Base-by-base conservation (phyloP, 2,888 invertebrate species). In the Polia nebulosa region DNA sequence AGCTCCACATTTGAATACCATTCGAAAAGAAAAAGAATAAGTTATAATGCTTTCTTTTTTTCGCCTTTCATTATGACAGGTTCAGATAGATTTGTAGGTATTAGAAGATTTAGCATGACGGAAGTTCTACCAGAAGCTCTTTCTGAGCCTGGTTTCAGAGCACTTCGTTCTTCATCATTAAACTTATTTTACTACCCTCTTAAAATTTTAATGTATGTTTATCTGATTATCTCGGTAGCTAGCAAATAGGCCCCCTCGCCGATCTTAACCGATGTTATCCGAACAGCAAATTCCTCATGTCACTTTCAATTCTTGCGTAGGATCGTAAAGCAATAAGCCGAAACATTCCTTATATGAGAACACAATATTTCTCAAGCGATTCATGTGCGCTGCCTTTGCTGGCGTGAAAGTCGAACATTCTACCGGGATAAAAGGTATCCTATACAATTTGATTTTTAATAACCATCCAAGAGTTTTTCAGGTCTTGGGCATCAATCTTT, bases 321-420 rank as follows among this genome's bases (percentile, higher is more conserved):
- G 5, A 44, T 36, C 39, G 5, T 56, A 15, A 27, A 71, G 17
- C n/a, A 70, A 41, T 39, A 17, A 9, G 6, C 20, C 29, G 11
- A 32, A 39, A 32, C 51, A 71, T 69, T 69, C 32, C 52, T 13
- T 49, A 15, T 64, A 65, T 68, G 52, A 17, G 15, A 13, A 22
- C 45, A 47, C 25, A 27, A 27, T 69, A 69, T 34, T 69, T 27
- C 41, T 69, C 20, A 69, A 69, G 39, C 17, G 6, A n/a, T n/a
- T n/a, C n/a, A n/a, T n/a, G n/a, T n/a, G 9, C 8, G 11, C 11
- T 11, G 32, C 11, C 11, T 11, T 34, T 11, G 11, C 32, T 6
- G 34, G 34, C 13, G n/a, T n/a, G n/a, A n/a, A 13, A 34, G 13
- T 13, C 15, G 3, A 5, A 36, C 13, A 15, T 36, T 36, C 36